A percentile compares a stretch with the other conserved stretches of the same genome.
phyloP scores from a whole-genome alignment of 1,140 invertebrate genomes.

The Musca vetustissima region DNA sequence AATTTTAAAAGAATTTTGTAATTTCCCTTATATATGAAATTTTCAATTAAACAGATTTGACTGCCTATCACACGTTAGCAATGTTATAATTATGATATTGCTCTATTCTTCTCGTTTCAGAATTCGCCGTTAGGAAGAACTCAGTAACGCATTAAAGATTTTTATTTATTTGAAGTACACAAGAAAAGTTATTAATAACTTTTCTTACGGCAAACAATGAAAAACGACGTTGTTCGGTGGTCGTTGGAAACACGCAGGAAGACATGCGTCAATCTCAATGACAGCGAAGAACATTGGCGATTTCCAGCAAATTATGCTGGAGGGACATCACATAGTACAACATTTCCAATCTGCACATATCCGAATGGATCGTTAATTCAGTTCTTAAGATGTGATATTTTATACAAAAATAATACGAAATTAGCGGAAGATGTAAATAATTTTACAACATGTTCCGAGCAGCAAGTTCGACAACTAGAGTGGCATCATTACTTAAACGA shows the following conservation, averaged over 20 bases:
- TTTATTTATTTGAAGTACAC: too few relatives aligned
- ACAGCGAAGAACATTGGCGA: conserved; percentile 1
- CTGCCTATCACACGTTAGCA: too few relatives aligned
- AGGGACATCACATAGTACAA: not conserved
- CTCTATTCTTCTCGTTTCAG: too few relatives aligned
- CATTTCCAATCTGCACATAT: conserved; percentile 22
- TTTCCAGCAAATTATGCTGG: conserved; percentile 33
- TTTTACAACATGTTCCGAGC: not conserved
- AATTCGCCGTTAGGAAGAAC: too few relatives aligned
- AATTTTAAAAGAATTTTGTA: too few relatives aligned
- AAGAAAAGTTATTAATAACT: too few relatives aligned
- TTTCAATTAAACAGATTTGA: too few relatives aligned
- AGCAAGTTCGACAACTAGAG: not conserved
- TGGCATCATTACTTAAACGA: not conserved
- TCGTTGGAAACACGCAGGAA: conserved; percentile 35
- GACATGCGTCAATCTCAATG: conserved; percentile 26
- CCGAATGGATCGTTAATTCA: not conserved
- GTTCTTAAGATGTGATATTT: not conserved
- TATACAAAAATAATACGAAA: conserved; percentile 9
- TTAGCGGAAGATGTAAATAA: conserved; percentile 6
- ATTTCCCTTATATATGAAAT: too few relatives aligned
- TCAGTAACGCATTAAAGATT: too few relatives aligned
- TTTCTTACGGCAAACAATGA: conserved; percentile 37
- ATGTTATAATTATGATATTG: too few relatives aligned
- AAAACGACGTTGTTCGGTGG: conserved; percentile 56